Evolutionary conservation across 2,888 invertebrate species (phyloP), one percentile per base, ranked within the genome.

Genomic region (Drosophila heteroneura): DNA sequence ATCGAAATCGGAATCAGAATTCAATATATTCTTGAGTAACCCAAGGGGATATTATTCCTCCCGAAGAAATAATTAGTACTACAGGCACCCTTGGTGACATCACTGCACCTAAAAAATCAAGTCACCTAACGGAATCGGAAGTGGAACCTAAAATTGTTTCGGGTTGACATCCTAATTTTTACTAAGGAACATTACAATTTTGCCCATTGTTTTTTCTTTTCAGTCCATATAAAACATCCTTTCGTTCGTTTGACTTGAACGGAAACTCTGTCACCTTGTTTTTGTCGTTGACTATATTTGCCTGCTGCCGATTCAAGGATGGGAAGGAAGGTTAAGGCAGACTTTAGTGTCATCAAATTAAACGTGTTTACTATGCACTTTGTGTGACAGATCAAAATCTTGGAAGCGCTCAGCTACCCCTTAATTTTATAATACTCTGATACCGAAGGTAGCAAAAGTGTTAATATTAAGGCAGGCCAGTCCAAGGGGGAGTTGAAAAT

Each of bases 291-390:
- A 68, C 58, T 68, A 65, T 63, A 65, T 81, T 73, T 85, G 71
- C 56, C 60, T 57, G 47, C 47, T 62, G 67, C 35, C 54, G 44
- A 22, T 62, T 65, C 58, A 41, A 51, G 49, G 53, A 60, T 35
- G 9, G 37, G 19, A 12, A 1, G 35, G 32, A 12, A 41, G 16
- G 30, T 44, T 53, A 74, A 71, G 58, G 62, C 72, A 73, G 52
- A 44, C 33, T 70, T 22, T 28, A 16, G 12, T 79, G 68, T 58
- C 70, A 72, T 82, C 72, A 82, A 82, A 79, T 84, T 84, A 82
- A 75, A 71, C 79, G 71, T 73, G 74, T 76, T 84, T 81, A 73
- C 70, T 52, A 67, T 73, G 68, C 79, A 58, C 85, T 81, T 70
- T 83, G 69, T 79, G 66, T 67, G 60, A 39, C 26, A 3, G 33